Evolutionary conservation across 1,140 invertebrate genomes (phyloP), one percentile per base, ranked within the genome.

Genomic region (Cyphomyrmex costatus): DNA sequence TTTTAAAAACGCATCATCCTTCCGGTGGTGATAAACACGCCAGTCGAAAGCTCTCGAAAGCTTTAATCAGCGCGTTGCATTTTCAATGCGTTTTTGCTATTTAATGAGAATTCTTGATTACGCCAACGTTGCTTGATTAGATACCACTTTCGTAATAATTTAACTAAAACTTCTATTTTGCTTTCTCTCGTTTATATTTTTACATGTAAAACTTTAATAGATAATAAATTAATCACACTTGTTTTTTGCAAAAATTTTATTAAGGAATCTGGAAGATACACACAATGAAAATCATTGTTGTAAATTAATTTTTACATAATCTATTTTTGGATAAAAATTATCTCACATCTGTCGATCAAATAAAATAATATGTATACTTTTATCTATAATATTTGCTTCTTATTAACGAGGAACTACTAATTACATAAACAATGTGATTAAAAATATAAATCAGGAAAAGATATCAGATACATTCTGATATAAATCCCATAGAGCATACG

Each of bases 391-490:
- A 3, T 33, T 65, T 33, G 76, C 12, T 65, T 65, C 19, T 10
- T 14, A 65, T 65, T 7, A 0, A 3, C 24, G 30, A 7, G 16
- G 1, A 33, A 60, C 7, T 19, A 21, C 8, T 4, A 33, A 83
- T 83, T n/a, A 16, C 42, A 30, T 3, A 33, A 83, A 14, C 33
- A 82, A 80, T 21, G 3, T 21, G 8, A 33, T 19, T 14, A 66
- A 53, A 73, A 77, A 80, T 51, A 27, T 58, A 24, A 63, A 76
- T 78, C 36, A 12, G 24, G 36, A 42, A 85, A 86, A 86, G 73
- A 66, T 73, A 85, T 79, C n/a, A n/a, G n/a, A n/a, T 79, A 79
- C 56, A 73, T 86, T 46, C 56, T 60, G 33, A 66, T 76, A 33
- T n/a, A 21, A 58, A 86, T 88, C 80, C 74, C 84, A 53, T 46